Conservation (phyloP, 2,113 vertebrate species). For the Fregata magnificens region DNA sequence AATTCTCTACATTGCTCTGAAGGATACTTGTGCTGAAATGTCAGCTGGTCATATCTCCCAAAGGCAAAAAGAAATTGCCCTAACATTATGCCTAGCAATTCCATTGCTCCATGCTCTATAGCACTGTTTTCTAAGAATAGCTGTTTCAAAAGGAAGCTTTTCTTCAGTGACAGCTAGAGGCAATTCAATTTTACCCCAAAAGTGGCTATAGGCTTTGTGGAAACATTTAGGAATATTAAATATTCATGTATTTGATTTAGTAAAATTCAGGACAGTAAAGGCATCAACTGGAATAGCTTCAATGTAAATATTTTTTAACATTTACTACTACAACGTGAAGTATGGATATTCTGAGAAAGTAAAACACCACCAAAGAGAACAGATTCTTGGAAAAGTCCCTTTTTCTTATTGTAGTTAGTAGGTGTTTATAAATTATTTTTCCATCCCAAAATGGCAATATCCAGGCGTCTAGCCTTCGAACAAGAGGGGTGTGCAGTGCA, state of each 20-base stretch:
- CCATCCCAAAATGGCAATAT: background rate
- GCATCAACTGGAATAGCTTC: background rate
- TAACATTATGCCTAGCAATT: constrained; percentile 18
- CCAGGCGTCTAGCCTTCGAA: background rate
- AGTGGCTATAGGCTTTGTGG: constrained; percentile 1
- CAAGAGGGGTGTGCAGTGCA: background rate
- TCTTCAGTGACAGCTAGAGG: background rate
- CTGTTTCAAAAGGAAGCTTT: background rate
- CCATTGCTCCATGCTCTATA: background rate
- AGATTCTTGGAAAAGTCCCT: background rate
- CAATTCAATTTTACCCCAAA: constrained; percentile 28
- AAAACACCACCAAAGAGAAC: background rate
- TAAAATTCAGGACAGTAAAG: constrained; percentile 7
- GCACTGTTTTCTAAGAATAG: constrained; percentile 44
- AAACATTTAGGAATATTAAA: constrained; percentile 45
- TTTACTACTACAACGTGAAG: background rate
- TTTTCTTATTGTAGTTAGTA: background rate
- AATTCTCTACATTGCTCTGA: constrained; percentile 33
- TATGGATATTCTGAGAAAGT: background rate
- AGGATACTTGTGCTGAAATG: constrained; percentile 54
- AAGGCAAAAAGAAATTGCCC: constrained; percentile 48
- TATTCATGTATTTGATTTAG: constrained; percentile 14
- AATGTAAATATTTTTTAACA: background rate
- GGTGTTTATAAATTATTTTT: background rate
- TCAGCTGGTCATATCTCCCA: constrained; percentile 32